Evolutionary conservation across 2,113 vertebrate species (phyloP), one percentile per base, ranked within the genome.

Genomic region (Progne subis): DNA sequence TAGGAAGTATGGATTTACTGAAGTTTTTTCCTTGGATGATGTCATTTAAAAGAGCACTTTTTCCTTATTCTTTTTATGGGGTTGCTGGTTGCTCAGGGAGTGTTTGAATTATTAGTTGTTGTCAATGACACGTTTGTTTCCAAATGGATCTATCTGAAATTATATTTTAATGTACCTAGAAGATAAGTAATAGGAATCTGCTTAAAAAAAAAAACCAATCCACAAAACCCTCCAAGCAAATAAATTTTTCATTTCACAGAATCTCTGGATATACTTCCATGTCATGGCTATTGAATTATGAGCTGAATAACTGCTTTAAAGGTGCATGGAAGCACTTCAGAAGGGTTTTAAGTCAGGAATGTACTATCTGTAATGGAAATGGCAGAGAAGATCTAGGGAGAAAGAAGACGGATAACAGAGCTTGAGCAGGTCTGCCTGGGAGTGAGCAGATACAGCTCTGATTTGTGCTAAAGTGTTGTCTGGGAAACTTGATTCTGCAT

Each of bases 241-340:
- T 87, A 74, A 11, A 70, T 91, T 78, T 95, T 87, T 82, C 47
- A 91, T 91, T 91, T 92, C 47, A 39, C 8, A 71, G 74, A 49
- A 78, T 79, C 74, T 86, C 82, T 4, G 15, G 50, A 6, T 69
- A 11, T 61, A 52, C 80, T 91, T 50, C 56, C 47, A 8, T 6
- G 37, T 59, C 61, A 31, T 2, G 4, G 70, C 84, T 67, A 6
- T 63, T 60, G 92, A 68, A 47, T 90, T 71, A 76, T 25, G 92
- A 85, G 78, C 85, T 14, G 41, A 65, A 41, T 64, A 86, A 83
- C 63, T 65, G 59, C 91, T 77, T 70, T 84, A 56, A 68, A 80
- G 86, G 93, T 86, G 89, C 55, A 52, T 4, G 77, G 63, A 71
- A 65, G 93, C 86, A 39, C 63, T 88, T 70, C 3, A 39, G 86